phyloP scores from a whole-genome alignment of 2,888 invertebrate species.

The Torymus auratus region DNA sequence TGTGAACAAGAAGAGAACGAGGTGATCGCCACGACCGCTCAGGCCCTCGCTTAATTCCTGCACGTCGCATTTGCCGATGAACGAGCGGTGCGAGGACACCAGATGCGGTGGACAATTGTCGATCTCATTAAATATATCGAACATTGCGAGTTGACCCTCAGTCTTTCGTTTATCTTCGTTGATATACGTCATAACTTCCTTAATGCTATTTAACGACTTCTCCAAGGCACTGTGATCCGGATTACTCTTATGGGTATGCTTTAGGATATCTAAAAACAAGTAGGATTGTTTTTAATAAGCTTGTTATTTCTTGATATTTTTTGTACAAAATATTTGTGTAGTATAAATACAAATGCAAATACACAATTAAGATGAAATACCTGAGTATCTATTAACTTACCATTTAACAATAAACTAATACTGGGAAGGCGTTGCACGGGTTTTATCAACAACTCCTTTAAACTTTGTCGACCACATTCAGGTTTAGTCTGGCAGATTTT shows the following conservation, averaged over 20 bases:
- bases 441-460: slow-evolving; percentile 96
- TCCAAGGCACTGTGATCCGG: slow-evolving; percentile 91
- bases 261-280: slow-evolving; percentile 88
- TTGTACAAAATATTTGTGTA: slow-evolving; percentile 20
- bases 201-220: slow-evolving; percentile 90
- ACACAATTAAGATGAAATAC: slow-evolving; percentile 13
- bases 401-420: slow-evolving; percentile 94
- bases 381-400: slow-evolving; percentile 78
- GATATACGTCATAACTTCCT: slow-evolving; percentile 96
- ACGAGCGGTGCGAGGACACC: slow-evolving; percentile 94
- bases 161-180: slow-evolving; percentile 98
- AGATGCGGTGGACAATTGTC: slow-evolving; percentile 97
- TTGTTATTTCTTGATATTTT: slow-evolving; percentile 1
- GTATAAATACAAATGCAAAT: slow-evolving; percentile 14
- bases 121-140: slow-evolving; percentile 98
- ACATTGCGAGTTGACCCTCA: slow-evolving; percentile 96
- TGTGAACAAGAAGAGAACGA: slow-evolving; percentile 94
- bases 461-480: slow-evolving; percentile 96
- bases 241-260: slow-evolving; percentile 92
- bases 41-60: slow-evolving; percentile 90
- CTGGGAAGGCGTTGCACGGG: slow-evolving; percentile 98
- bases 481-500: slow-evolving; percentile 96
- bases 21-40: slow-evolving; percentile 90
- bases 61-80: slow-evolving; percentile 92
- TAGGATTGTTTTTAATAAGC: slow-evolving; percentile 24